Evolutionary conservation across 2,113 vertebrate species (phyloP).

Genomic region (Ifrita kowaldi): DNA sequence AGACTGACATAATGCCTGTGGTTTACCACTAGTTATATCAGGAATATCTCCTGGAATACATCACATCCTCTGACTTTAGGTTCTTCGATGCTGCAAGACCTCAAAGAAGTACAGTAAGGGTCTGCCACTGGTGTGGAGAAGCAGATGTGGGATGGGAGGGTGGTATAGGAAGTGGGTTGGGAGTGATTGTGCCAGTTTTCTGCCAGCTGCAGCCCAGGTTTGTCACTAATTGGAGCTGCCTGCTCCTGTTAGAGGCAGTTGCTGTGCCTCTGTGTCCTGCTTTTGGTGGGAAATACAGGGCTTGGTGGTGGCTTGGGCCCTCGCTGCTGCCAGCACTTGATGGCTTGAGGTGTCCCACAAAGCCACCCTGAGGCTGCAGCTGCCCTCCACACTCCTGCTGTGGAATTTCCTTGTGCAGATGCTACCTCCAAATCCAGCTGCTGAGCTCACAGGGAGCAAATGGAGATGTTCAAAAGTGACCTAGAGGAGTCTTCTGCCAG

Average conservation of each 20-base stretch:
- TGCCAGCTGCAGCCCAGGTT: background rate
- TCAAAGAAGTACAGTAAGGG: background rate
- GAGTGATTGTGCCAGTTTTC: background rate
- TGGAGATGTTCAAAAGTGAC: background rate
- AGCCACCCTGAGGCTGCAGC: background rate
- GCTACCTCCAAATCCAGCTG: background rate
- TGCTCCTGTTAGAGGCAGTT: background rate
- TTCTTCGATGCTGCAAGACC: background rate
- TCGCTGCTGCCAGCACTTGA: accelerated
- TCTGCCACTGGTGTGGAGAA: background rate
- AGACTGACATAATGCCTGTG: accelerated
- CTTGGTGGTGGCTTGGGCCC: background rate
- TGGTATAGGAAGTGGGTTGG: background rate
- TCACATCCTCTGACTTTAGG: background rate
- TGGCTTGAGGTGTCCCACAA: accelerated
- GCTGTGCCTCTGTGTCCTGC: background rate
- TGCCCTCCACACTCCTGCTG: background rate
- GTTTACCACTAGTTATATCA: background rate
- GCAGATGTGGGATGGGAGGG: background rate
- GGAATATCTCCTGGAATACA: background rate
- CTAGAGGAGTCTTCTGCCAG: background rate
- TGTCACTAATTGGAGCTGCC: background rate
- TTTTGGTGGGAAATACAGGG: background rate
- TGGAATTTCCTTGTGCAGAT: background rate
- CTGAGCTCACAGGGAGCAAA: background rate